These are phyloP conservation scores for Cryptus armator DNA, from an alignment of 2,888 invertebrate species.

Conservation along the genomic window DNA sequence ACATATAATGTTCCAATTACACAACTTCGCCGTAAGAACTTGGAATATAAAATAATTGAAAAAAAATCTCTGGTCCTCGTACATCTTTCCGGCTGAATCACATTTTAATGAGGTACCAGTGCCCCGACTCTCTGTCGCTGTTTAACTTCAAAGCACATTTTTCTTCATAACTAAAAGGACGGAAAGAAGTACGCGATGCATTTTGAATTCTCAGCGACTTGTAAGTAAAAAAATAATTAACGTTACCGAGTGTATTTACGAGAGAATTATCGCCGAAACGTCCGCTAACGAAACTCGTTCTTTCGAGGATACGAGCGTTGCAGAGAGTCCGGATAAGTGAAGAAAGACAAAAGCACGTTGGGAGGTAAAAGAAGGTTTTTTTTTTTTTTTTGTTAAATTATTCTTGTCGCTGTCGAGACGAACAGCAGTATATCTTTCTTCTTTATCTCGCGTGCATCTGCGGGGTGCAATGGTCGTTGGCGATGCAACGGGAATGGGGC, in stretches of 20 bases:
- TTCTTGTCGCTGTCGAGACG: slow-evolving; percentile 1
- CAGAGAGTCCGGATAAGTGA: slow-evolving; percentile 8
- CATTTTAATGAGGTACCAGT: no score
- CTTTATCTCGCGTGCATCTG: background rate
- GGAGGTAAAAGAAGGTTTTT: slow-evolving; percentile 28
- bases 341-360: slow-evolving; percentile 14
- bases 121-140: no score
- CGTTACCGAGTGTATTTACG: background rate
- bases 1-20: background rate
- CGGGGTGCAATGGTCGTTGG: slow-evolving; percentile 24
- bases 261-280: background rate
- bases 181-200: background rate
- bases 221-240: background rate
- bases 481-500: slow-evolving; percentile 47
- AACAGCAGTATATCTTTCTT: slow-evolving; percentile 1
- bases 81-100: no score
- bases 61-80: no score
- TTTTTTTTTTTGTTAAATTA: no score
- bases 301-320: slow-evolving; percentile 11
- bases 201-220: background rate
- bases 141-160: no score
- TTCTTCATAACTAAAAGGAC: no score
- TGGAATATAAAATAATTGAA: no score
- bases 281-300: background rate
- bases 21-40: no score